Evolutionary conservation across 2,888 invertebrate species (phyloP), one percentile per base, ranked within the genome.

Genomic region (Micropterix aruncella): DNA sequence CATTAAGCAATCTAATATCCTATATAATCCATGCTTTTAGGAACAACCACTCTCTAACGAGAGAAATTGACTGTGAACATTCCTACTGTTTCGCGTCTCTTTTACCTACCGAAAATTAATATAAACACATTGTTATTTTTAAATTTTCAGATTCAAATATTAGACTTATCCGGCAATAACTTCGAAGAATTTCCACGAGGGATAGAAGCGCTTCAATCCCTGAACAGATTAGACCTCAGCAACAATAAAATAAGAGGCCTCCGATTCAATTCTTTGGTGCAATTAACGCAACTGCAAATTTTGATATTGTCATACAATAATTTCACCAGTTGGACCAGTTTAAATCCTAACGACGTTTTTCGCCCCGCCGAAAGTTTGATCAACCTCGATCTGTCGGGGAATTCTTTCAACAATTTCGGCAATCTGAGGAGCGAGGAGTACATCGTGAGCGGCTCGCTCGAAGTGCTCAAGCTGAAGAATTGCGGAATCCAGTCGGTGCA

Each of bases 271-370:
- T 64, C 73, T 43, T 58, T 81, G 2, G 50, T 61, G 3, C 74
- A 75, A 17, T 69, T 81, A 18, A 67, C 60, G 2, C 62, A 70
- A 16, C 62, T 86, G 19, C 68, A 76, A 54, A 62, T 63, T 3
- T 58, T 86, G 37, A 74, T 81, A 57, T 60, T 86, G 48, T 75
- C 78, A 17, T 69, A 65, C 46, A 86, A 86, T 55, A 58, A 65
- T 42, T 76, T 86, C 47, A 63, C 60, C 18, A 61, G 69, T 42
- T 78, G 80, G 80, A 52, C 63, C 2, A 68, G 70, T 40, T 58
- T 82, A 36, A 71, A 68, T 56, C 73, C 78, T 1, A 71, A 67
- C 46, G 60, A 66, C 18, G 64, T 75, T 2, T 62, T 78, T 17
- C 53, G 57, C 42, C 63, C 66, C 46, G 66, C 74, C 1, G 58